Conservation (phyloP, 2,888 invertebrate genomes). For the Acheta domesticus region DNA sequence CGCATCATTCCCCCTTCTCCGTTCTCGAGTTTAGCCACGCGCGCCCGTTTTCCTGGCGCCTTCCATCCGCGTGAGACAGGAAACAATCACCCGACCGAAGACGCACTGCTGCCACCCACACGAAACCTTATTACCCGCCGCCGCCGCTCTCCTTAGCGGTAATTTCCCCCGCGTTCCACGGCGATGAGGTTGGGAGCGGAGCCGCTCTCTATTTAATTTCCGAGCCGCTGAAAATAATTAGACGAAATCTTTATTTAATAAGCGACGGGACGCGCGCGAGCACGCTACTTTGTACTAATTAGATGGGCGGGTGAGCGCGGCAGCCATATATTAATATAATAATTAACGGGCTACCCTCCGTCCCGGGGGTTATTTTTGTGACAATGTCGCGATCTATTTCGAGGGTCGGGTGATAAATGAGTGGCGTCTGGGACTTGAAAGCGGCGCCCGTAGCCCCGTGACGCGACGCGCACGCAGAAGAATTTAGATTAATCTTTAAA, state of each 20-base stretch:
- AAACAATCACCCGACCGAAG: no score
- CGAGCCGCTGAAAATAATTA: constrained; percentile 18
- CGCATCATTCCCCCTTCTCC: no score
- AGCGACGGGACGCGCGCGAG: background rate
- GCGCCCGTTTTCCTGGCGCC: no score
- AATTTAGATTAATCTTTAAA: constrained; percentile 7
- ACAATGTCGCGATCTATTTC: constrained; percentile 18
- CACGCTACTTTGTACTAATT: constrained; percentile 11
- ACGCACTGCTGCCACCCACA: no score
- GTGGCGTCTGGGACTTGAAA: background rate
- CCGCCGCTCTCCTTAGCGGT: background rate
- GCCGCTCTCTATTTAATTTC: background rate
- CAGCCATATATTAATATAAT: background rate
- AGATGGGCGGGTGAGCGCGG: constrained; percentile 18
- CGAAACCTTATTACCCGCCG: no score
- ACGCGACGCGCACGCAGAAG: background rate
- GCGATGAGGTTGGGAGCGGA: background rate
- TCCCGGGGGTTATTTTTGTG: background rate
- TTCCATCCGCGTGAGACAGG: no score
- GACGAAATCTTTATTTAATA: constrained; percentile 18
- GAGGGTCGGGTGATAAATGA: background rate
- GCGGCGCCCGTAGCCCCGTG: background rate
- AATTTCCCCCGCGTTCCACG: background rate
- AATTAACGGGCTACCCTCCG: background rate
- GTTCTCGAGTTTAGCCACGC: no score